Evolutionary conservation across 2,797 vertebrate species (phyloP), one percentile per base, ranked within the genome.

Genomic region (Euthynnus affinis): DNA sequence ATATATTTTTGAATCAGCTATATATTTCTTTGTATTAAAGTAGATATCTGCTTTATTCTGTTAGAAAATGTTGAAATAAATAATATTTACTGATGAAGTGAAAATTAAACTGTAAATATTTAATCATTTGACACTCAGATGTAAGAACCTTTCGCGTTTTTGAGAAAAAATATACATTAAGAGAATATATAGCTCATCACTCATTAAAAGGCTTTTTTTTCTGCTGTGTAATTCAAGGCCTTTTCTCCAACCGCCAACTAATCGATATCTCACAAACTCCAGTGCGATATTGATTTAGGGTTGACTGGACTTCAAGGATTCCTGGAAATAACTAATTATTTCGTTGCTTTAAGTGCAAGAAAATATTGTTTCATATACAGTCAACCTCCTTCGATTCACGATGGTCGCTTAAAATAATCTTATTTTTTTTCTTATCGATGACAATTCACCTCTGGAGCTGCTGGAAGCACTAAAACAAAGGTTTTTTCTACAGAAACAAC

Each of bases 311-410:
- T 79, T 84, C 46, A 27, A 71, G 78, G 72, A 76, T 81, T 85
- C 81, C 29, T 76, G 74, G 32, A 87, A 77, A 77, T 63, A 23
- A 23, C 77, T 85, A 15, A 80, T 91, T 88, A 87, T 86, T 87
- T 82, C 76, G 83, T 85, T 87, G 42, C 40, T 84, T 87, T 85
- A 75, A 81, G 56, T 59, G 74, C 22, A 59, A 76, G 34, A 79
- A 77, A 89, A 84, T 69, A 68, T 77, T 78, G 9, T 71, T 77
- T 79, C n/a, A 67, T n/a, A 17, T 12, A 56, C 48, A 84, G 34
- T 49, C 42, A 32, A 74, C 59, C 20, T 78, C 32, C 7, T 82
- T 78, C 61, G 60, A 88, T 77, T 76, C 37, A 68, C 83, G 71
- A 29, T n/a, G 48, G 49, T 71, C 34, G 49, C 51, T 65, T 34